Evolutionary conservation across 1,140 invertebrate genomes (phyloP).

Genomic region (Aphaenogaster floridana): DNA sequence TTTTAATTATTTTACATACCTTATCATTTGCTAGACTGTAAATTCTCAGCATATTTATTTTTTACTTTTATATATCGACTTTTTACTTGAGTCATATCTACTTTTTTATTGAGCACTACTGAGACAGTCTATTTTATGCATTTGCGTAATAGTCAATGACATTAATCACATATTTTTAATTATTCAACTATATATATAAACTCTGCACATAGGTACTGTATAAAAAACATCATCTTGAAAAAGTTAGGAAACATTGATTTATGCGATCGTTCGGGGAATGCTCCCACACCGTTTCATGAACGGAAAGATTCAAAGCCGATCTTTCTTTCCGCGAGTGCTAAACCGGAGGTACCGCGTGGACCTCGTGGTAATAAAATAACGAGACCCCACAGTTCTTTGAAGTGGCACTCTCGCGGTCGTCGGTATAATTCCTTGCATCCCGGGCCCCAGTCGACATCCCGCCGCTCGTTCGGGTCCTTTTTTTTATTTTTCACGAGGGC

Average conservation of each 20-base stretch:
- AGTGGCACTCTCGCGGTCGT: slow-evolving; percentile 59
- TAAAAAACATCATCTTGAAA: not conserved
- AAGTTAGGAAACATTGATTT: slow-evolving; percentile 32
- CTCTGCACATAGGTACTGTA: no score
- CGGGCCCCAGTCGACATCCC: slow-evolving; percentile 62
- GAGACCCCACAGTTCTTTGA: slow-evolving; percentile 63
- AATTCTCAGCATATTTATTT: not conserved
- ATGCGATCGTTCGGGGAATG: slow-evolving; percentile 37
- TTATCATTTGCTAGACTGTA: not conserved
- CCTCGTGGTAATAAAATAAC: slow-evolving; percentile 73
- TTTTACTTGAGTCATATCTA: not conserved
- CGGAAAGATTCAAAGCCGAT: slow-evolving; percentile 66
- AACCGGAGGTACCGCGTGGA: slow-evolving; percentile 30
- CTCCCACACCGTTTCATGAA: not conserved
- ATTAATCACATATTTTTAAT: slow-evolving; percentile 5
- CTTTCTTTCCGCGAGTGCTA: slow-evolving; percentile 65
- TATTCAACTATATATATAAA: not conserved
- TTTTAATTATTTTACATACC: not conserved
- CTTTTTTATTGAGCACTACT: not conserved
- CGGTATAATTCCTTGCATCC: slow-evolving; percentile 71
- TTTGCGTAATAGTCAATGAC: not conserved
- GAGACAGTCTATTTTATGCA: not conserved
- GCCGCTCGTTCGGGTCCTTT: slow-evolving; percentile 32
- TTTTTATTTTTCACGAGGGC: slow-evolving; percentile 40
- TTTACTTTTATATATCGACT: not conserved